Conservation (phyloP, 1,140 invertebrate genomes). For the Papilio polyxenes region DNA sequence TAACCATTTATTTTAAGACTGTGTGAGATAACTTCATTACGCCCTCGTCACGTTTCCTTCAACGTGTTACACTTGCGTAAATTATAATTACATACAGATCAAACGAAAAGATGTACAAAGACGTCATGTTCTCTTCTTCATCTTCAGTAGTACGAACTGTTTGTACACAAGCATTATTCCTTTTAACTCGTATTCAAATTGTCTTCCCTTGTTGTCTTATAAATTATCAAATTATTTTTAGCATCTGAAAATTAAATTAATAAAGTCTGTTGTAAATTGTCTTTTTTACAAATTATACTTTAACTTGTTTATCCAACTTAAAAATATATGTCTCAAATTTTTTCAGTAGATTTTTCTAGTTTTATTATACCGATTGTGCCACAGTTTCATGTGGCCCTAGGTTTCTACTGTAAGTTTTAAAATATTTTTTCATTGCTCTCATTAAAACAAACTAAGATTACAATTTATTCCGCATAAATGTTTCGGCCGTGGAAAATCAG, state of each 20-base stretch:
- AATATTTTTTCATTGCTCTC: too few species aligned
- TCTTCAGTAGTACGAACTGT: background rate
- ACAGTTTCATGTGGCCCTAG: too few species aligned
- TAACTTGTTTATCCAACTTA: too few species aligned
- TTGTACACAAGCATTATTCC: background rate
- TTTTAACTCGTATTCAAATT: background rate
- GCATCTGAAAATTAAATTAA: background rate
- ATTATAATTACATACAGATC: constrained; percentile 38
- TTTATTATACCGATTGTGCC: too few species aligned
- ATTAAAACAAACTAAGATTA: too few species aligned
- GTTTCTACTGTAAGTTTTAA: too few species aligned
- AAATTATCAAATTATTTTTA: background rate
- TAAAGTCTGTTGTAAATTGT: too few species aligned
- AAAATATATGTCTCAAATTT: too few species aligned
- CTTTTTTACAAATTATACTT: too few species aligned
- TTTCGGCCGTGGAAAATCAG: too few species aligned
- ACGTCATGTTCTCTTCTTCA: constrained; percentile 19
- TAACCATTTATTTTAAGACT: constrained; percentile 1
- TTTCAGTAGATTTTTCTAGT: too few species aligned
- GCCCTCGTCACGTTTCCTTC: constrained; percentile 24
- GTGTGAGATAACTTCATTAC: constrained; percentile 31
- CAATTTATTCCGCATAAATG: too few species aligned
- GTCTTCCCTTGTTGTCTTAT: background rate
- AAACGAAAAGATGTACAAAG: constrained; percentile 29
- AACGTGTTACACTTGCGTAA: constrained; percentile 24